A percentile compares a stretch with the other conserved stretches of the same genome.
These are phyloP conservation scores for Danionella dracula DNA, from an alignment of 2,797 vertebrate species.

Conservation along the genomic window DNA sequence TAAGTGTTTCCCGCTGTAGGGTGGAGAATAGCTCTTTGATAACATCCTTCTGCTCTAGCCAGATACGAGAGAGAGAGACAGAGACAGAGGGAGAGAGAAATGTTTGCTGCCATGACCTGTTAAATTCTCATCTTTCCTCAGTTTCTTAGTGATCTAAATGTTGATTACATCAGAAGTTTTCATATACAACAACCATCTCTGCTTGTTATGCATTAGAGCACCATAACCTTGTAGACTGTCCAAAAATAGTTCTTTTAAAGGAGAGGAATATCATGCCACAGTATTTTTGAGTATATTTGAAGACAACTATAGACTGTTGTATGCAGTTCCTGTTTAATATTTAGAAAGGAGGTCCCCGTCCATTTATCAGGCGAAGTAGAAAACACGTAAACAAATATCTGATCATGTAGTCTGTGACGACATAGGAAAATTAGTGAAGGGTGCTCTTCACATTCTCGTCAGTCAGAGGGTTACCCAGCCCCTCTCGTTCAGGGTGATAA, in stretches of 20 bases:
- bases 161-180: neutral
- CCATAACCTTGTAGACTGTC: neutral
- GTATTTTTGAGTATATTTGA: neutral
- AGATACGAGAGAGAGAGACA: slow-evolving; percentile 59
- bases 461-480: slow-evolving; percentile 51
- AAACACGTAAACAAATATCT: slow-evolving; percentile 1
- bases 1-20: slow-evolving; percentile 68
- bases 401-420: slow-evolving; percentile 41
- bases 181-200: neutral
- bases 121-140: neutral
- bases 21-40: slow-evolving; percentile 68
- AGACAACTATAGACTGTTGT: neutral
- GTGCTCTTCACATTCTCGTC: slow-evolving; percentile 29
- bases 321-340: neutral
- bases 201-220: neutral
- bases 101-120: neutral
- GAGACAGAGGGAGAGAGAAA: slow-evolving; percentile 9
- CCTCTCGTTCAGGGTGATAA: slow-evolving; percentile 59
- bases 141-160: neutral
- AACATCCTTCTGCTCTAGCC: slow-evolving; percentile 59
- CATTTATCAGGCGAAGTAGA: neutral
- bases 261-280: neutral
- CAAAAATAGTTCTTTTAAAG: neutral
- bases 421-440: slow-evolving; percentile 38
- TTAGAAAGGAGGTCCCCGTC: neutral